Percentiles rank a stretch among this genome's conserved stretches.
These are phyloP conservation scores for Marronus borbonicus DNA, from an alignment of 2,888 invertebrate species.

Conservation along the genomic window DNA sequence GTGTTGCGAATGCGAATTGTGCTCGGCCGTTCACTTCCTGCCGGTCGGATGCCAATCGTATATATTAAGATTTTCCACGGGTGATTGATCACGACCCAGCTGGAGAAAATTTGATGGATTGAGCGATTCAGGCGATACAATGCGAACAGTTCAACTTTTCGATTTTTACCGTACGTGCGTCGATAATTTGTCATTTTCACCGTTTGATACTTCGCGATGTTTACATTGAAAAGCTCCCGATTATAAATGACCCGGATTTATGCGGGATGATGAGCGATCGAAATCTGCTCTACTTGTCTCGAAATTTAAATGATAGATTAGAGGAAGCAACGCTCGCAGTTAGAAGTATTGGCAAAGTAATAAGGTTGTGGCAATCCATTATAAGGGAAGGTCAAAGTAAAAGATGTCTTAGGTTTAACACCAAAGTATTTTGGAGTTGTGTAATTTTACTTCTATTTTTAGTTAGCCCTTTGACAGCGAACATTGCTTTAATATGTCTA, in stretches of 20 bases:
- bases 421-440: too few relatives aligned
- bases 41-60: conserved; percentile 32
- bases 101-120: conserved; percentile 41
- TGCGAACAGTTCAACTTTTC: conserved; percentile 34
- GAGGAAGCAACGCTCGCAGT: not conserved
- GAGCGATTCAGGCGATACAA: conserved; percentile 40
- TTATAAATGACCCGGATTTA: conserved; percentile 16
- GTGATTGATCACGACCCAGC: conserved; percentile 38
- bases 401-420: too few relatives aligned
- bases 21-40: conserved; percentile 37
- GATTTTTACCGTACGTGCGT: conserved; percentile 31
- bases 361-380: conserved; percentile 11
- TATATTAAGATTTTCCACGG: conserved; percentile 40
- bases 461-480: too few relatives aligned
- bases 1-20: conserved; percentile 13
- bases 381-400: not conserved
- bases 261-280: not conserved
- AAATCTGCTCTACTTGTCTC: not conserved
- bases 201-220: conserved; percentile 23
- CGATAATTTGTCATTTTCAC: conserved; percentile 37
- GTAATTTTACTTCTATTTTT: too few relatives aligned
- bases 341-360: conserved; percentile 3
- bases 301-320: conserved; percentile 9
- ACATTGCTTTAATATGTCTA: too few relatives aligned
- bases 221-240: conserved; percentile 19